phyloP scores from a whole-genome alignment of 1,140 invertebrate genomes.

The Eubasilissa regina region DNA sequence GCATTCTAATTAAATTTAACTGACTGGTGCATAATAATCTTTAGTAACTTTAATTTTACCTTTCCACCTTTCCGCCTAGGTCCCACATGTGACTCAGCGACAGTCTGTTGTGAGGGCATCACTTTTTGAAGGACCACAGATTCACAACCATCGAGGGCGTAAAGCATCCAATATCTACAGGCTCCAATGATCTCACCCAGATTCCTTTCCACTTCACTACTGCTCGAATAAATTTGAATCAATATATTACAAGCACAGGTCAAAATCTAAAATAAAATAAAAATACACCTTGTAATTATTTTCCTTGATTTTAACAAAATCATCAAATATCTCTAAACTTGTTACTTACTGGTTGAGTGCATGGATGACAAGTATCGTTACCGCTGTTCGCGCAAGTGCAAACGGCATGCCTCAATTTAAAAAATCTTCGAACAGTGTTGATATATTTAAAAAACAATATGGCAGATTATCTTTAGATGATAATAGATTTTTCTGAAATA shows the following conservation, averaged over 20 bases:
- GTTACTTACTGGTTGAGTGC: too few species aligned
- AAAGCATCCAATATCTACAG: conserved; percentile 57
- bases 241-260: conserved; percentile 47
- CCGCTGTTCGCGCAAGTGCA: too few species aligned
- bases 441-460: too few species aligned
- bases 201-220: conserved; percentile 42
- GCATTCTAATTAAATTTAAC: too few species aligned
- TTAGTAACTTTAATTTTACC: conserved; percentile 34
- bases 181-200: conserved; percentile 52
- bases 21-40: not conserved
- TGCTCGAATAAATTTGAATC: conserved; percentile 45
- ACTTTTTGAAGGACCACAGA: conserved; percentile 45
- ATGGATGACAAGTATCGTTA: too few species aligned
- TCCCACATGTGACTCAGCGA: conserved; percentile 41
- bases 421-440: too few species aligned
- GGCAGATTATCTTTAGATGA: too few species aligned
- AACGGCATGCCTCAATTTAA: too few species aligned
- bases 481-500: too few species aligned
- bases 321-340: too few species aligned
- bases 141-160: conserved; percentile 39
- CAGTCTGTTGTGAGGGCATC: conserved; percentile 55
- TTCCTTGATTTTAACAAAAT: too few species aligned
- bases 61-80: conserved; percentile 55
- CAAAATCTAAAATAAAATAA: conserved; percentile 50
- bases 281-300: not conserved